Conservation (phyloP, 35 echinoderm and acorn worm species). For the Holothuria glaberrima region DNA sequence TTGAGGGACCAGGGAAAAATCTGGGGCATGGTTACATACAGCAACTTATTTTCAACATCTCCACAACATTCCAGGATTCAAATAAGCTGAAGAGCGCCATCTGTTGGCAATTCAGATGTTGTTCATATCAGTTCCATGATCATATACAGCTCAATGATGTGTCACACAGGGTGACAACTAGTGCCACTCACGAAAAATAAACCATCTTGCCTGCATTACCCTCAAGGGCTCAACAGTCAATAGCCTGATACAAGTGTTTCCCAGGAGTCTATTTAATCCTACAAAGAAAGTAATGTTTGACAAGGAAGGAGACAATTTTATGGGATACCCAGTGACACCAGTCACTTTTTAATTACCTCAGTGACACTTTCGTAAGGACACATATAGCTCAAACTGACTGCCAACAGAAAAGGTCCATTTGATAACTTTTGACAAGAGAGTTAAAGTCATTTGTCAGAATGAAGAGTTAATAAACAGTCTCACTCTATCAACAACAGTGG, state of each 20-base stretch:
- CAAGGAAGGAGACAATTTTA: constrained; percentile 24
- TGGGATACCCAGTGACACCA: constrained; percentile 14
- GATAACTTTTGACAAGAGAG: constrained; percentile 26
- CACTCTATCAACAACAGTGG: neutral
- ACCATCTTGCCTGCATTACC: constrained; percentile 8
- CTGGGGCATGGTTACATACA: too few relatives aligned
- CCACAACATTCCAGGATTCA: too few relatives aligned
- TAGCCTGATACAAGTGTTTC: neutral
- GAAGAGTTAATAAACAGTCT: neutral
- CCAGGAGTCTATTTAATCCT: constrained; percentile 14
- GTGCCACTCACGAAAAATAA: too few relatives aligned
- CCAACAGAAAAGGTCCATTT: neutral
- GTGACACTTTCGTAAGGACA: neutral
- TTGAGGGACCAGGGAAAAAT: too few relatives aligned
- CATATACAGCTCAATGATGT: too few relatives aligned
- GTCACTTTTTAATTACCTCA: constrained; percentile 34
- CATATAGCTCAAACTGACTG: constrained; percentile 19
- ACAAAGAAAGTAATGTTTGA: constrained; percentile 27
- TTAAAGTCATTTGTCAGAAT: constrained; percentile 46
- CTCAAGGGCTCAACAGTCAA: constrained; percentile 18
- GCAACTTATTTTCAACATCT: too few relatives aligned
- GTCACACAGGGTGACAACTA: neutral
- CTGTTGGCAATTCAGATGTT: too few relatives aligned
- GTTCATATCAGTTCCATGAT: too few relatives aligned
- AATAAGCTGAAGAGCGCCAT: too few relatives aligned